Conservation (phyloP, 1,140 invertebrate species). For the Diorhabda carinulata region DNA sequence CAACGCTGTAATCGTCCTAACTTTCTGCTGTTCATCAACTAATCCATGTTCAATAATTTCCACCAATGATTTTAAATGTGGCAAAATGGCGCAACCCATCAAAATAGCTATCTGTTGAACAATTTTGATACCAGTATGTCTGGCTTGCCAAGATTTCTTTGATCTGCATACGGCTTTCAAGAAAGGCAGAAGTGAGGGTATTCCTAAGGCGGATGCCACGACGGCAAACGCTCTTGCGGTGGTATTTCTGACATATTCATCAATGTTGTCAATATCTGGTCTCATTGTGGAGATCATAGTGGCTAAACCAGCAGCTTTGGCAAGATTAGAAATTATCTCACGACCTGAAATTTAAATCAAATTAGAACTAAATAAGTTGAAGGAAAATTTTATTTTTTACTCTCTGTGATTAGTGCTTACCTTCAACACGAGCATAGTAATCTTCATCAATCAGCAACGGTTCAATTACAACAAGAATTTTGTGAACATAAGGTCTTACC, state of each 20-base stretch:
- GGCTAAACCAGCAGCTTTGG: slow-evolving; percentile 98
- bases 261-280: slow-evolving; percentile 99
- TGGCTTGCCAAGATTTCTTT: slow-evolving; percentile 99
- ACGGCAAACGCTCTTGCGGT: slow-evolving; percentile 99
- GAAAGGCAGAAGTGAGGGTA: slow-evolving; percentile 96
- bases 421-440: slow-evolving; percentile 99
- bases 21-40: slow-evolving; percentile 85
- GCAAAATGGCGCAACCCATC: slow-evolving; percentile 99
- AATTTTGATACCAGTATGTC: slow-evolving; percentile 99
- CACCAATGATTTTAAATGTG: slow-evolving; percentile 95
- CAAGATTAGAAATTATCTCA: slow-evolving; percentile 99
- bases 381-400: background rate
- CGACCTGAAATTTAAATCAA: slow-evolving; percentile 52
- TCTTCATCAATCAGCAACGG: slow-evolving; percentile 99
- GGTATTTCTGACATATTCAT: slow-evolving; percentile 99
- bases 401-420: background rate
- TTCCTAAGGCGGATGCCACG: slow-evolving; percentile 94
- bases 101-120: slow-evolving; percentile 99
- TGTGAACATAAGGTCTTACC: slow-evolving; percentile 98
- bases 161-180: slow-evolving; percentile 98
- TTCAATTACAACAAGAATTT: slow-evolving; percentile 99
- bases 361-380: background rate
- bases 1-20: slow-evolving; percentile 95
- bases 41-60: slow-evolving; percentile 99
- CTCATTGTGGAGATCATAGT: slow-evolving; percentile 99